phyloP scores from a whole-genome alignment of 2,797 vertebrate species.

The Lepilemur septentrionalis region DNA sequence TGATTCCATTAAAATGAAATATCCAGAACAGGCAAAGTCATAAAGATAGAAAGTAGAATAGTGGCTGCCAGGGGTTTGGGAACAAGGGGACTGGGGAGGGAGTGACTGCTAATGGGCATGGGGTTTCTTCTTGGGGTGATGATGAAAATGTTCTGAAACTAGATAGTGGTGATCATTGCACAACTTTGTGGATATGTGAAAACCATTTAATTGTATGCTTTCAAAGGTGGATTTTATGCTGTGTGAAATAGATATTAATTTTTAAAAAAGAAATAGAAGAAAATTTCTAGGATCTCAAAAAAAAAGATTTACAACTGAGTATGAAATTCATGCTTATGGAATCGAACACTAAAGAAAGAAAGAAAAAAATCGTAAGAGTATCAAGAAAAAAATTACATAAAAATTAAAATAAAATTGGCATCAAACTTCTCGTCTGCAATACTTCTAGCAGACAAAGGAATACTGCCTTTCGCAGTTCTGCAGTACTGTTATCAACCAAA shows the following conservation, averaged over 20 bases:
- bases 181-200: not conserved
- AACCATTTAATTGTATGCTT: not conserved
- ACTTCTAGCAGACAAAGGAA: not conserved
- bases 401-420: not conserved
- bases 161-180: not conserved
- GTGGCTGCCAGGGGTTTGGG: not conserved
- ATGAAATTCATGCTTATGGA: not conserved
- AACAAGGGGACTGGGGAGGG: not conserved
- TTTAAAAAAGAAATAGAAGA: not conserved
- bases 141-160: not conserved
- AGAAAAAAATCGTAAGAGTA: not conserved
- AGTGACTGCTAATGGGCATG: not conserved
- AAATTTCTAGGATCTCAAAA: not conserved
- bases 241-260: not conserved
- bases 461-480: not conserved
- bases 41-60: not conserved
- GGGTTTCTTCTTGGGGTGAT: not conserved
- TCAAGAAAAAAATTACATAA: constrained; percentile 26
- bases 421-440: not conserved
- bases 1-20: not conserved
- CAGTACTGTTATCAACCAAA: not conserved
- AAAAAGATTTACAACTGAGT: not conserved
- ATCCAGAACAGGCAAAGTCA: not conserved
- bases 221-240: not conserved
- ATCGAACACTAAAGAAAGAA: not conserved